A percentile compares a stretch with the other conserved stretches of the same genome.
Evolutionary conservation across 2,888 invertebrate species (phyloP).

Genomic region (Pandemis cinnamomeana): DNA sequence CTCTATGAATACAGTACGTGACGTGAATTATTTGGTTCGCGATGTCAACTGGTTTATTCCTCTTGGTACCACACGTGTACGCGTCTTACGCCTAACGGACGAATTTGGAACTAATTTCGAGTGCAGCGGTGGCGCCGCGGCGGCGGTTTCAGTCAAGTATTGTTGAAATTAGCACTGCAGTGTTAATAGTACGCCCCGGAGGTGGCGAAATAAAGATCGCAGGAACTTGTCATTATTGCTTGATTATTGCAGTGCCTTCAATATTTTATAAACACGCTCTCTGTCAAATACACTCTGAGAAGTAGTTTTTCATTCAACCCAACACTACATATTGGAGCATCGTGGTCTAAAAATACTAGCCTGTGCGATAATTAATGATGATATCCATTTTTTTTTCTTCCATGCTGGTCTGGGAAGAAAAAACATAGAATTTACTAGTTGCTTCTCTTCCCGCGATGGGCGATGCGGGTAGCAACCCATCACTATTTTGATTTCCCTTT

Average conservation of each 20-base stretch:
- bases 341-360: neutral
- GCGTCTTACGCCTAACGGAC: neutral
- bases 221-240: no score
- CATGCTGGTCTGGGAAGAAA: no score
- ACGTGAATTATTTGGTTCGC: constrained; percentile 34
- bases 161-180: no score
- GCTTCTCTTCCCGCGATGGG: no score
- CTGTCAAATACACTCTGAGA: neutral
- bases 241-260: neutral
- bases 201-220: no score
- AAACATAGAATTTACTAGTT: no score
- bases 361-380: neutral
- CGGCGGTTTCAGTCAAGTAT: no score
- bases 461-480: no score
- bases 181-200: no score
- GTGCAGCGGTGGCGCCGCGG: neutral
- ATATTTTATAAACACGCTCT: neutral
- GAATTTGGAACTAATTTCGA: neutral
- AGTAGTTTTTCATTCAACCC: neutral
- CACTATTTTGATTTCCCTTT: no score
- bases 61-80: neutral
- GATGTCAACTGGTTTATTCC: constrained; percentile 28
- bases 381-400: no score
- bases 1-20: constrained; percentile 39
- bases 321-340: neutral